Conservation (phyloP, 2,113 vertebrate species). For the Melanerpes formicivorus region DNA sequence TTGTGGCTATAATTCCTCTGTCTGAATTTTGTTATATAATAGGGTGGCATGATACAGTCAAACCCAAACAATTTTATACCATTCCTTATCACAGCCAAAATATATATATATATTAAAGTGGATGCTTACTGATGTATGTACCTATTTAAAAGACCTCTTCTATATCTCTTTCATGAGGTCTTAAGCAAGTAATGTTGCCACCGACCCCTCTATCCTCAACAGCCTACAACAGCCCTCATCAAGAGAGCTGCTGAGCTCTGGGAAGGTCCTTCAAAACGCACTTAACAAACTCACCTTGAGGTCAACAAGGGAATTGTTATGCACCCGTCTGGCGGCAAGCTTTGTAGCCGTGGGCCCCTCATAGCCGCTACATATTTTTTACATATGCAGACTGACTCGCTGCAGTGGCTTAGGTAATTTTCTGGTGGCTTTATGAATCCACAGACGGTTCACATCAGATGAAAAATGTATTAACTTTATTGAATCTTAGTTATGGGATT, state of each 20-base stretch:
- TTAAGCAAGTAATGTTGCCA: neutral
- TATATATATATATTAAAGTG: too few species aligned
- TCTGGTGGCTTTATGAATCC: conserved; percentile 50
- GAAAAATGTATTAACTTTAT: conserved; percentile 73
- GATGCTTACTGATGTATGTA: neutral
- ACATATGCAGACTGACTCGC: neutral
- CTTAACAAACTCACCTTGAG: neutral
- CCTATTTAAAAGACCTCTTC: neutral
- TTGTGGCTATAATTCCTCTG: neutral
- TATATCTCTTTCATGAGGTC: fast-evolving
- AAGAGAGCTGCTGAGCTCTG: neutral
- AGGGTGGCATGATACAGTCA: neutral
- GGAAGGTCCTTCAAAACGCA: neutral
- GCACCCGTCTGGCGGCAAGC: fast-evolving
- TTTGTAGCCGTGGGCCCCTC: neutral
- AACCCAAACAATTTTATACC: neutral
- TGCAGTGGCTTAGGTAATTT: conserved; percentile 62
- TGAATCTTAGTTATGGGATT: conserved; percentile 76
- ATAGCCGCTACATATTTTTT: neutral
- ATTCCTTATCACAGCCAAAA: neutral
- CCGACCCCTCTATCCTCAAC: neutral
- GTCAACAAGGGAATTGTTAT: neutral
- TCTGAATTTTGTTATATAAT: neutral
- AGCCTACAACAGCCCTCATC: neutral
- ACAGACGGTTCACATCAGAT: conserved; percentile 62